These are phyloP conservation scores for silkworm (Bombyx mori) DNA, from an alignment of 1,140 invertebrate genomes.

Conservation along the genomic window ASM3026992v2 NC_085117.1:9943001-9943500, in stretches of 20 bases:
- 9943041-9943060: no score
- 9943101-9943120: neutral
- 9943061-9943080: no score
- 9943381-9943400: slow-evolving; percentile 42
- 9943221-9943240: slow-evolving; percentile 19
- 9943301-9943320: slow-evolving; percentile 52
- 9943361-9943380: slow-evolving; percentile 54
- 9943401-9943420: slow-evolving; percentile 14
- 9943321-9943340: slow-evolving; percentile 41
- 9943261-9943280: slow-evolving; percentile 47
- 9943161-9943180: no score
- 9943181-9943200: neutral
- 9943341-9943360: slow-evolving; percentile 23
- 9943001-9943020: no score
- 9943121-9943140: slow-evolving; percentile 5
- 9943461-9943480: neutral
- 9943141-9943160: no score
- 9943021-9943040: no score
- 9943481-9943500: slow-evolving; percentile 2
- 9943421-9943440: slow-evolving; percentile 17
- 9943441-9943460: slow-evolving; percentile 12
- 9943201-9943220: slow-evolving; percentile 7
- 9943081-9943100: no score
- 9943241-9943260: slow-evolving; percentile 17
- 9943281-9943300: slow-evolving; percentile 38